A percentile compares a stretch with the other conserved stretches of the same genome.
Conservation (phyloP, 2,797 vertebrate genomes). For the Dipus sagitta region DNA sequence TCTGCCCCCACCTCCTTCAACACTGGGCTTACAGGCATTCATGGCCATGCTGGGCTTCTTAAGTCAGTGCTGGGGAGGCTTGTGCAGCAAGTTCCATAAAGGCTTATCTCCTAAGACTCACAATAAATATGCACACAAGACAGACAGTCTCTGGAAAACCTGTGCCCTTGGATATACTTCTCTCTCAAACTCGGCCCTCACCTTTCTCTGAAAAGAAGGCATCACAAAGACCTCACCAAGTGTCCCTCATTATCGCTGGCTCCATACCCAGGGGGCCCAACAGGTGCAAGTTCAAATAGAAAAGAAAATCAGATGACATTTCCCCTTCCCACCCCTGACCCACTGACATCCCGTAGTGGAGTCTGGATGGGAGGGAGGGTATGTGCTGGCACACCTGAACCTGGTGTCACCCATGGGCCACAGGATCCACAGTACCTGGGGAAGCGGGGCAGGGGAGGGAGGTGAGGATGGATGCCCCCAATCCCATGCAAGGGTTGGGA, state of each 20-base stretch:
- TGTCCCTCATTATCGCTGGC: not conserved
- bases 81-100: no score
- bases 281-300: slow-evolving; percentile 43
- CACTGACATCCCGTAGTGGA: not conserved
- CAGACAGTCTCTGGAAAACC: no score
- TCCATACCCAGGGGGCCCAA: not conserved
- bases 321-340: not conserved
- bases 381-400: not conserved
- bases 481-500: not conserved
- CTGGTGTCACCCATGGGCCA: not conserved
- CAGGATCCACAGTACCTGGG: no score
- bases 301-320: slow-evolving; percentile 62
- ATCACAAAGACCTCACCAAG: not conserved
- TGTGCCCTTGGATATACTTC: no score
- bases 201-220: not conserved
- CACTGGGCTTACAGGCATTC: no score
- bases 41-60: no score
- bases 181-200: not conserved
- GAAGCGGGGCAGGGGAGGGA: not conserved
- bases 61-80: no score
- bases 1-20: no score
- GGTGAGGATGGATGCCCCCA: not conserved
- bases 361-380: not conserved
- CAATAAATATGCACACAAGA: no score
- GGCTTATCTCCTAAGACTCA: no score